Evolutionary conservation across 2,888 invertebrate genomes (phyloP).

Genomic region (Neocrepidodera transversa): DNA sequence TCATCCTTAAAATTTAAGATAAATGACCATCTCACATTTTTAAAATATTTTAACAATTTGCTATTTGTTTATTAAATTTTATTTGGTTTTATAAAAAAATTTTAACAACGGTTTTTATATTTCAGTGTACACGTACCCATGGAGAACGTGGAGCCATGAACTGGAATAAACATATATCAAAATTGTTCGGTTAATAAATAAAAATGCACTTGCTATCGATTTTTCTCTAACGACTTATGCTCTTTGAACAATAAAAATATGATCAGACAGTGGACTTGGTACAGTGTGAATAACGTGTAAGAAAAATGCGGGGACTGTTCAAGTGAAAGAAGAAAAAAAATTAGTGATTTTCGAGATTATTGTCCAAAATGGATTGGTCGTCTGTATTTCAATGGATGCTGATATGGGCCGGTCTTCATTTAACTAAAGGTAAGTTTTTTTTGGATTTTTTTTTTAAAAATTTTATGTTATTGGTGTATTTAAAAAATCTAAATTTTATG

Average conservation of each 20-base stretch:
- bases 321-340: slow-evolving; percentile 6
- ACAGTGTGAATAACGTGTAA: slow-evolving; percentile 1
- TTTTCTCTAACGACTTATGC: slow-evolving; percentile 5
- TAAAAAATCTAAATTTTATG: no score
- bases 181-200: neutral
- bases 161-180: slow-evolving; percentile 2
- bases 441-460: no score
- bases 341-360: neutral
- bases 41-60: no score
- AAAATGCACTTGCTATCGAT: slow-evolving; percentile 13
- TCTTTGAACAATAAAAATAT: neutral
- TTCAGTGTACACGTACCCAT: neutral
- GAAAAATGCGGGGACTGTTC: slow-evolving; percentile 1
- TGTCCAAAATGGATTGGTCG: slow-evolving; percentile 20
- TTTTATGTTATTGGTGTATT: no score
- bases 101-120: neutral
- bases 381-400: neutral
- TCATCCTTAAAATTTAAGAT: no score
- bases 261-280: slow-evolving; percentile 1
- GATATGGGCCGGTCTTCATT: slow-evolving; percentile 10
- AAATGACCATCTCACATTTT: no score
- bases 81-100: no score
- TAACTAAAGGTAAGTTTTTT: slow-evolving; percentile 12
- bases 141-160: neutral
- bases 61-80: no score